These are phyloP conservation scores for Aegotheles bennettii DNA, from an alignment of 2,113 vertebrate genomes.

Conservation along the genomic window DNA sequence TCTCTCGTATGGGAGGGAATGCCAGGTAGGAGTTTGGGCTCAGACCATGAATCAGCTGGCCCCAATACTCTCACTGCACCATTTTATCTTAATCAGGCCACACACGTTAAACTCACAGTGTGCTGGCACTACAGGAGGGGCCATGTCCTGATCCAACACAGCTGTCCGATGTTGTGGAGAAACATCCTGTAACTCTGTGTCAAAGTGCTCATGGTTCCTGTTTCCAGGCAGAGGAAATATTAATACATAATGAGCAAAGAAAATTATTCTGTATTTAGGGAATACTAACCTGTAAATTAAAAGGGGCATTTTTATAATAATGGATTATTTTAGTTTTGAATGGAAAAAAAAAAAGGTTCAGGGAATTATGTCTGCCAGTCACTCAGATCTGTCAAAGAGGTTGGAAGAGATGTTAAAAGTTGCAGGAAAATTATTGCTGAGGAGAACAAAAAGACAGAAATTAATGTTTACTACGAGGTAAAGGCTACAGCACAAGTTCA, in stretches of 20 bases:
- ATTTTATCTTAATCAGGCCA: not conserved
- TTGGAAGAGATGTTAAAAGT: not conserved
- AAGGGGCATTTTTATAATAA: not conserved
- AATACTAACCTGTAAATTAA: not conserved
- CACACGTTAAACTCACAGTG: not conserved
- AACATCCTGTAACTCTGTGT: slow-evolving; percentile 51
- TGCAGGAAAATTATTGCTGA: not conserved
- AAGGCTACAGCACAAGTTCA: not conserved
- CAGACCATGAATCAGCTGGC: not conserved
- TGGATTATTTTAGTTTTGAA: not conserved
- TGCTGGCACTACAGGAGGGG: not conserved
- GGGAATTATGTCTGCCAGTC: not conserved
- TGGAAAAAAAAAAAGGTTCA: not conserved
- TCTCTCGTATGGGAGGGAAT: not conserved
- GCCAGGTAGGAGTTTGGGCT: not conserved
- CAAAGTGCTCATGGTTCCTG: slow-evolving; percentile 36
- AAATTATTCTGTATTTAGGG: not conserved
- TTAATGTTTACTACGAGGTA: not conserved
- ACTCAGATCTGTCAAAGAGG: not conserved
- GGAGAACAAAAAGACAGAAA: not conserved
- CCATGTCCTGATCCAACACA: not conserved
- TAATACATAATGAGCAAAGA: not conserved
- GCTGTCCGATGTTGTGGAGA: not conserved
- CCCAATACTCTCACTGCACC: not conserved
- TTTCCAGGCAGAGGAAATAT: slow-evolving; percentile 45